Conservation (phyloP, 2,888 invertebrate species). For the Eucriotettix oculatus region DNA sequence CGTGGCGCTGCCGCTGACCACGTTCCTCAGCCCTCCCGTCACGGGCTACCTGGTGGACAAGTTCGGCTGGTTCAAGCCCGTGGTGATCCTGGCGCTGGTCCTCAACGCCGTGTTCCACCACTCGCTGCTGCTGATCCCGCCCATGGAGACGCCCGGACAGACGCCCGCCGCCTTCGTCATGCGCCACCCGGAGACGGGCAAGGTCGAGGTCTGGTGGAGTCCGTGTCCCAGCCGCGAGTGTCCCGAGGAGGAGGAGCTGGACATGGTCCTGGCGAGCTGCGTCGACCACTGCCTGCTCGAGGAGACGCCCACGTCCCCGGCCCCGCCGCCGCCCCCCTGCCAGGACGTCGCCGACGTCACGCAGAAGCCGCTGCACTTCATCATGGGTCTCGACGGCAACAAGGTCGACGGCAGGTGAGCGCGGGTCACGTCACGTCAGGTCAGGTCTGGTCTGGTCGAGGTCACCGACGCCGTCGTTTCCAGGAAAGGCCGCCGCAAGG, state of each 20-base stretch:
- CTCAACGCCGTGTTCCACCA: conserved; percentile 66
- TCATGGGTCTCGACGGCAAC: background rate
- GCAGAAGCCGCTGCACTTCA: background rate
- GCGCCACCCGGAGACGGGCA: conserved; percentile 51
- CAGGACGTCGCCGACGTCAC: background rate
- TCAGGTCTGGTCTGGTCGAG: background rate
- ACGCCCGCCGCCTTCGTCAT: conserved; percentile 60
- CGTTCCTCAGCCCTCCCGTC: conserved; percentile 69
- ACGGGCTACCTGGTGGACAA: conserved; percentile 76
- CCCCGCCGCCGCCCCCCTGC: background rate
- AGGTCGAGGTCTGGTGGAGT: conserved; percentile 71
- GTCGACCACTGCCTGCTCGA: conserved; percentile 49
- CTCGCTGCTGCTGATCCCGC: conserved; percentile 59
- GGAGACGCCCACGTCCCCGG: background rate
- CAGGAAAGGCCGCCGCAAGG: background rate
- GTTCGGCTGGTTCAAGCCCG: conserved; percentile 70
- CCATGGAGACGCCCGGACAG: conserved; percentile 59
- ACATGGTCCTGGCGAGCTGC: conserved; percentile 54
- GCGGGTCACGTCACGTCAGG: background rate
- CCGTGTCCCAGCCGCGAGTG: conserved; percentile 66
- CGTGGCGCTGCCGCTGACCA: conserved; percentile 69
- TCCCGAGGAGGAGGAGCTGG: conserved; percentile 54
- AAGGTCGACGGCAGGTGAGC: background rate
- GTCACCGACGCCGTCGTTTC: background rate
- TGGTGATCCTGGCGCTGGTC: conserved; percentile 60